A percentile compares a stretch with the other conserved stretches of the same genome.
Evolutionary conservation across 2,888 invertebrate species (phyloP).

Genomic region (Eupithecia exiguata): DNA sequence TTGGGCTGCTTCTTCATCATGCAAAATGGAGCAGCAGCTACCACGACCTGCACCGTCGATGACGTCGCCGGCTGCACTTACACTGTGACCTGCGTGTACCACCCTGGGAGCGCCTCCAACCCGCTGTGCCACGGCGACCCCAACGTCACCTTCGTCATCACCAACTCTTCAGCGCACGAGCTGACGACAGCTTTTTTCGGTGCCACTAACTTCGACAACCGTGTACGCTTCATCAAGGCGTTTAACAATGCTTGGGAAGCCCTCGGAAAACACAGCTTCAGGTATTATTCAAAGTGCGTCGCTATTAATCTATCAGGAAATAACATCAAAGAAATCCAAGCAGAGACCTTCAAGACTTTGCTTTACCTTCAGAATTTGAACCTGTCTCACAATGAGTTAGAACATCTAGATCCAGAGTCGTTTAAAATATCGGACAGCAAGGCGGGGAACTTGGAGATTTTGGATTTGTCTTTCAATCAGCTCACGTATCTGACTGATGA

Average conservation of each 20-base stretch:
- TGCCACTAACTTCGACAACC: slow-evolving; percentile 70
- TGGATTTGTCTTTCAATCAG: slow-evolving; percentile 67
- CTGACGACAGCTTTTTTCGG: slow-evolving; percentile 64
- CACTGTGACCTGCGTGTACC: slow-evolving; percentile 54
- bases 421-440: slow-evolving; percentile 51
- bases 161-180: slow-evolving; percentile 44
- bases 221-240: slow-evolving; percentile 62
- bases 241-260: slow-evolving; percentile 56
- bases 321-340: slow-evolving; percentile 54
- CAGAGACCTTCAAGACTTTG: slow-evolving; percentile 60
- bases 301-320: slow-evolving; percentile 61
- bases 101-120: slow-evolving; percentile 53
- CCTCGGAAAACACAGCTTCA: slow-evolving; percentile 56
- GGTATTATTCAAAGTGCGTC: slow-evolving; percentile 59
- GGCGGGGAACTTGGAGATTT: slow-evolving; percentile 44
- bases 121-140: slow-evolving; percentile 55
- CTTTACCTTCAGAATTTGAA: slow-evolving; percentile 55
- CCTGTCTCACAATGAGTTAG: slow-evolving; percentile 63
- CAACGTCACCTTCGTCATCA: slow-evolving; percentile 61
- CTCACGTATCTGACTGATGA: slow-evolving; percentile 53
- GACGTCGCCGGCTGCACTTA: slow-evolving; percentile 57
- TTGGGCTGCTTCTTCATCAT: slow-evolving; percentile 39
- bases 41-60: slow-evolving; percentile 49
- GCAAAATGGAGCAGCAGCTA: slow-evolving; percentile 35
- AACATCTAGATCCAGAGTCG: slow-evolving; percentile 51